phyloP scores from a whole-genome alignment of 2,113 vertebrate genomes.

The Calypte anna region DNA sequence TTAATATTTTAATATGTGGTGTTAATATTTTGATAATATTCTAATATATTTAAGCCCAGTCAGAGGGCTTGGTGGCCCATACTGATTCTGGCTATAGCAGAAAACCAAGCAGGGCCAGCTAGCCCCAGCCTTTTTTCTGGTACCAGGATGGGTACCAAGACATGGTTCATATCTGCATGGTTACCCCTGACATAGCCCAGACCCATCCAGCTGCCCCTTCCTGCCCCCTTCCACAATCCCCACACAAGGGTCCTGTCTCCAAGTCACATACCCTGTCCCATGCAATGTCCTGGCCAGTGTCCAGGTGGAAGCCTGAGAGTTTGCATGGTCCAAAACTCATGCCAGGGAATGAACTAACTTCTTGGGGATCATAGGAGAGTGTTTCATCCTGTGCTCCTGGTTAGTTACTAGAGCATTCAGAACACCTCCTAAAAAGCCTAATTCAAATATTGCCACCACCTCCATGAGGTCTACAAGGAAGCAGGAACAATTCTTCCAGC shows the following conservation, averaged over 20 bases:
- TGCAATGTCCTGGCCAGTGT: neutral
- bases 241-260: neutral
- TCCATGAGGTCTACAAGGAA: neutral
- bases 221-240: neutral
- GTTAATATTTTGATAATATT: too few relatives aligned
- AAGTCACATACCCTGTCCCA: neutral
- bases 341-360: neutral
- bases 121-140: neutral
- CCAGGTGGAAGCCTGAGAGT: neutral
- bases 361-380: neutral
- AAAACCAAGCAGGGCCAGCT: neutral
- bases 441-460: neutral
- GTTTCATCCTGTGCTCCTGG: neutral
- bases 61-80: neutral
- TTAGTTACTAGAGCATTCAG: neutral
- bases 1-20: neutral
- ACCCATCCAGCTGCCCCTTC: neutral
- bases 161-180: neutral
- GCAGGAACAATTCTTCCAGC: constrained; percentile 8
- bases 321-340: neutral
- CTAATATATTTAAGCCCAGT: neutral
- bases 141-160: neutral
- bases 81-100: neutral
- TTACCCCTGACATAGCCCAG: neutral
- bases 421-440: neutral